These are phyloP conservation scores for Hyposoter didymator DNA, from an alignment of 2,888 invertebrate species.

Conservation along the genomic window DNA sequence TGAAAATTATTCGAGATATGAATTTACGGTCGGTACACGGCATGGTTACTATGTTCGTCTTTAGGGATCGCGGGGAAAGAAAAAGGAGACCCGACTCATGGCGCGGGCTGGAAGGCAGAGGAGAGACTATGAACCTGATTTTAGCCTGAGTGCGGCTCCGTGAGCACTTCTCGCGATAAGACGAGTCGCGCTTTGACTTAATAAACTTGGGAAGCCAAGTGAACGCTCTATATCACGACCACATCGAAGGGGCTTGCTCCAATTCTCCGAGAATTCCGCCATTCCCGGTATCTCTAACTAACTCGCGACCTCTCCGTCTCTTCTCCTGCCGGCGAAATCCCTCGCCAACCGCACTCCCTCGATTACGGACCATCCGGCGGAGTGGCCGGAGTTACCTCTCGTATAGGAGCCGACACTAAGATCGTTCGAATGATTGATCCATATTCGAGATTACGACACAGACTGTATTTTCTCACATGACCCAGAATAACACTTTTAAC, in stretches of 20 bases:
- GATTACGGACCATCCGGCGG: conserved; percentile 44
- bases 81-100: conserved; percentile 44
- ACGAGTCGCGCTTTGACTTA: conserved; percentile 78
- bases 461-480: neutral
- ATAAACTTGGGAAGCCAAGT: conserved; percentile 78
- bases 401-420: neutral
- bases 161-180: conserved; percentile 72
- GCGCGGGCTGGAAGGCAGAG: neutral
- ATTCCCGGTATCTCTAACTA: conserved; percentile 50
- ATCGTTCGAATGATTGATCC: conserved; percentile 42
- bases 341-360: conserved; percentile 32
- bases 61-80: conserved; percentile 52
- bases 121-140: conserved; percentile 6
- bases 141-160: conserved; percentile 5
- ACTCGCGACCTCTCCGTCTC: neutral
- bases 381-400: conserved; percentile 4
- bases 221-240: conserved; percentile 54
- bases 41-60: conserved; percentile 67
- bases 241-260: conserved; percentile 38
- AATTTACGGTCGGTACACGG: conserved; percentile 79
- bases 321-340: conserved; percentile 1
- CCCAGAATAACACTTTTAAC: conserved; percentile 5
- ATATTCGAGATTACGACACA: conserved; percentile 10
- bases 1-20: conserved; percentile 83
- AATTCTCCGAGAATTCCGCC: conserved; percentile 54